phyloP scores from a whole-genome alignment of 2,888 invertebrate species.

The Thumatha senex region DNA sequence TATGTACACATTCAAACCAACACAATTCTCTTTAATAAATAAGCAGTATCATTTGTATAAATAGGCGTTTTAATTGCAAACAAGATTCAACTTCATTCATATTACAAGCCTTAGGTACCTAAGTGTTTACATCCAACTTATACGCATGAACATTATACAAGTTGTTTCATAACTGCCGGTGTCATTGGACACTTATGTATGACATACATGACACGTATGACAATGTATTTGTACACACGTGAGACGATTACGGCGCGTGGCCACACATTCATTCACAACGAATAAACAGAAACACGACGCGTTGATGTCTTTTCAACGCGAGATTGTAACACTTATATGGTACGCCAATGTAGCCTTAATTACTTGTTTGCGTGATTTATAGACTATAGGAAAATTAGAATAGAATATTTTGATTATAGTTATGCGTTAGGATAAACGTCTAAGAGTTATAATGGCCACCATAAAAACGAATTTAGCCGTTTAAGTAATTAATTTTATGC shows the following conservation, averaged over 20 bases:
- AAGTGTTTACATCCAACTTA: conserved; percentile 34
- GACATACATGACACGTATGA: conserved; percentile 29
- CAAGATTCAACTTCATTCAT: conserved; percentile 10
- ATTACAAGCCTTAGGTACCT: conserved; percentile 6
- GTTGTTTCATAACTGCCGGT: conserved; percentile 42
- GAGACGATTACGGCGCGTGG: conserved; percentile 9
- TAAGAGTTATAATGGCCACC: conserved; percentile 23
- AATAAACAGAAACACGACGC: conserved; percentile 38
- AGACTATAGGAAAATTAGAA: conserved; percentile 24
- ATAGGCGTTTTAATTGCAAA: neutral
- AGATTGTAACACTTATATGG: conserved; percentile 22
- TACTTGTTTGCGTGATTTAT: conserved; percentile 28
- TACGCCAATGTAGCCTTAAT: conserved; percentile 29
- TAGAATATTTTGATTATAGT: conserved; percentile 27
- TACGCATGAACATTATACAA: conserved; percentile 33
- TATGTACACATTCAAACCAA: too few relatives aligned
- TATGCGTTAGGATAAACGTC: conserved; percentile 21
- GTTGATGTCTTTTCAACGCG: conserved; percentile 58
- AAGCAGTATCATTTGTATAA: neutral
- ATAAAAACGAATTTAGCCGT: conserved; percentile 24
- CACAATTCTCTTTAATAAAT: too few relatives aligned
- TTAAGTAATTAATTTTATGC: conserved; percentile 19
- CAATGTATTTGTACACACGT: conserved; percentile 16
- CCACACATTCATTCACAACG: conserved; percentile 4
- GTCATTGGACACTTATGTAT: conserved; percentile 42